Evolutionary conservation across 2,888 invertebrate genomes (phyloP).

Genomic region (Gryllus longicercus): DNA sequence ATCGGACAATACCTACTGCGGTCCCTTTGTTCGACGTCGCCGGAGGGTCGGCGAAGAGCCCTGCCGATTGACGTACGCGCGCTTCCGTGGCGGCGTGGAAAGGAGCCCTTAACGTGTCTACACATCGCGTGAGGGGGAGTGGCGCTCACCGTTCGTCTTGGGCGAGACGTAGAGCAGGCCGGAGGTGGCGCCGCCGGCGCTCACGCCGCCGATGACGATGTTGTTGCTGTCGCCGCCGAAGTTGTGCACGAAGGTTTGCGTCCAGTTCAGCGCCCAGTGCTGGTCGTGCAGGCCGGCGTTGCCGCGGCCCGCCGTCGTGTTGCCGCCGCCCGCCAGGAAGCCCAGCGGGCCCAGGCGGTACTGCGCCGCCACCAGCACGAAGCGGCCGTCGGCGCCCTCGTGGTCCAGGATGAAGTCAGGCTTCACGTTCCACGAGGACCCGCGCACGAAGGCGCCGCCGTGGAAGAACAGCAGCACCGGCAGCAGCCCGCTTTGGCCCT

Average conservation of each 20-base stretch:
- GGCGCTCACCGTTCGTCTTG: too few relatives aligned
- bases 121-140: too few relatives aligned
- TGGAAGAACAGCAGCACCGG: neutral
- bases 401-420: neutral
- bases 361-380: neutral
- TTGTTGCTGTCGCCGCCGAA: neutral
- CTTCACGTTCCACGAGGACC: neutral
- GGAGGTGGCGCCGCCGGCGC: neutral
- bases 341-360: neutral
- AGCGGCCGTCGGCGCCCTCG: neutral
- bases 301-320: neutral
- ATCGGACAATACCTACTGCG: too few relatives aligned
- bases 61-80: too few relatives aligned
- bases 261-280: neutral
- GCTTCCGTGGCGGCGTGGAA: too few relatives aligned
- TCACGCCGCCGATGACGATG: neutral
- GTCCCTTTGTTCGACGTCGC: too few relatives aligned
- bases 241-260: neutral
- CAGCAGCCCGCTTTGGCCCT: neutral
- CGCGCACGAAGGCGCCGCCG: neutral
- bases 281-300: neutral
- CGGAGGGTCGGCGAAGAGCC: too few relatives aligned
- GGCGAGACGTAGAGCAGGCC: neutral
- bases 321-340: neutral
- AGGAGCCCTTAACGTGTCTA: too few relatives aligned